Evolutionary conservation across 2,888 invertebrate species (phyloP).

Genomic region (Euzetes globulus): DNA sequence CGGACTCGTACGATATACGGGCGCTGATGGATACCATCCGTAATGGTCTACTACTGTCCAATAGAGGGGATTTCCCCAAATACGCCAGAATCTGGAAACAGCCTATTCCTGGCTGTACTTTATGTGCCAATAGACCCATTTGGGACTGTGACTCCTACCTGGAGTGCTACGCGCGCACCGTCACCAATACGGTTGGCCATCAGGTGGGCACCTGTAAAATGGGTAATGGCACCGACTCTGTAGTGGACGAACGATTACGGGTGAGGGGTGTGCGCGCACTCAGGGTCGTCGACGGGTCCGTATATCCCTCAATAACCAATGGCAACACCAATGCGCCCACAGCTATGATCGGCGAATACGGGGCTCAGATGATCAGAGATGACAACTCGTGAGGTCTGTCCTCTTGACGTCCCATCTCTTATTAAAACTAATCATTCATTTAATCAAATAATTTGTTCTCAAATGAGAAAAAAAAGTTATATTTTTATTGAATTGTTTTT

Average conservation of each 20-base stretch:
- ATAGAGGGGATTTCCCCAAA: not conserved
- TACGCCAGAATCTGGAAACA: conserved; percentile 15
- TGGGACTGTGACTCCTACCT: conserved; percentile 4
- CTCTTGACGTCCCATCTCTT: no score
- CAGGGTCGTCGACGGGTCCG: conserved; percentile 28
- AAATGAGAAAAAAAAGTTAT: no score
- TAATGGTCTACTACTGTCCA: not conserved
- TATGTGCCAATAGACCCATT: not conserved
- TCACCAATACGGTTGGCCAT: conserved; percentile 5
- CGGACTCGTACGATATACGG: not conserved
- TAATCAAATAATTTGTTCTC: no score
- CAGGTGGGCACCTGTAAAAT: conserved; percentile 11
- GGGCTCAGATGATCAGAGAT: not conserved
- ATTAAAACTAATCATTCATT: no score
- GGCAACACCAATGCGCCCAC: conserved; percentile 14
- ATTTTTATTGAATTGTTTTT: no score
- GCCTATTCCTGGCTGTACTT: conserved; percentile 25
- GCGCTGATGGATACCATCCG: not conserved
- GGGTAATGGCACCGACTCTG: not conserved
- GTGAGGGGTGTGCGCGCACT: conserved; percentile 17
- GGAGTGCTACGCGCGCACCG: conserved; percentile 18
- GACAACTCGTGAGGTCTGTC: not conserved
- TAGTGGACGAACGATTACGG: conserved; percentile 18
- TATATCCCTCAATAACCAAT: conserved; percentile 18
- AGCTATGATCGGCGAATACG: conserved; percentile 27